Conservation (phyloP, 2,113 vertebrate genomes). For the Nannospalax galili region DNA sequence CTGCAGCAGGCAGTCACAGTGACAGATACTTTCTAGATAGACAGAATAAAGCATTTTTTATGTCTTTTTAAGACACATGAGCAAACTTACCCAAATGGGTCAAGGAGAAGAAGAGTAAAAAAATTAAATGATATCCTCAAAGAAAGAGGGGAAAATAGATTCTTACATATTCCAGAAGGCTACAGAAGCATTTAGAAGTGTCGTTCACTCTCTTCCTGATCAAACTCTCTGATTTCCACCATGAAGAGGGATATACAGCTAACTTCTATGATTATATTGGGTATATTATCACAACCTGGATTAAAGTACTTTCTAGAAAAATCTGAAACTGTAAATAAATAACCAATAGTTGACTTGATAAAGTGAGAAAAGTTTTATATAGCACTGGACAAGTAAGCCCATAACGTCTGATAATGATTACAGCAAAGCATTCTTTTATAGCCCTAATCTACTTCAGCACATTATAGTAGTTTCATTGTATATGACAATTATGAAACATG, state of each 20-base stretch:
- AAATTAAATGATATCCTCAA: background rate
- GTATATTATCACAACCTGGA: background rate
- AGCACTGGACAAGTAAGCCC: background rate
- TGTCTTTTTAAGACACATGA: background rate
- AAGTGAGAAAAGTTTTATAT: background rate
- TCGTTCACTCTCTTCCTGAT: background rate
- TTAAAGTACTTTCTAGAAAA: slow-evolving; percentile 38
- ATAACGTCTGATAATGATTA: background rate
- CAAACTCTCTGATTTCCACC: background rate
- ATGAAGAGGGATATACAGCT: background rate
- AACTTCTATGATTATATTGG: background rate
- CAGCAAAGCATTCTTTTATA: background rate
- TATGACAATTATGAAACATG: background rate
- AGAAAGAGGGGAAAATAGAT: background rate
- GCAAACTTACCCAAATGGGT: background rate
- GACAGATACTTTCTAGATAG: no score
- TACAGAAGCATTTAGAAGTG: background rate
- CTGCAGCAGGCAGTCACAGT: fast-evolving
- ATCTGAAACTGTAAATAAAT: background rate
- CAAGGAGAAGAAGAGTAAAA: background rate
- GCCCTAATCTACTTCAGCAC: background rate
- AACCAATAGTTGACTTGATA: background rate
- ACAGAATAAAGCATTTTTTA: background rate
- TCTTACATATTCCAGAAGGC: background rate
- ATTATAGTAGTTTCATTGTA: background rate